These are phyloP conservation scores for Rattus norvegicus DNA, from an alignment of 2,113 vertebrate genomes.

Conservation along the genomic window GRCr8 NC_086020.1:63992501-63993000, in stretches of 20 bases:
- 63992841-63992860: constrained; percentile 49
- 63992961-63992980: constrained; percentile 66
- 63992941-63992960: constrained; percentile 61
- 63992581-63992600: constrained; percentile 50
- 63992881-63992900: constrained; percentile 55
- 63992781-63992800: neutral
- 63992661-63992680: neutral
- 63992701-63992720: constrained; percentile 1
- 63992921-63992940: constrained; percentile 63
- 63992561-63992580: constrained; percentile 59
- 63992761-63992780: neutral
- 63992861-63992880: neutral
- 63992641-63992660: neutral
- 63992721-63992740: neutral
- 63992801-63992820: constrained; percentile 22
- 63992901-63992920: constrained; percentile 49
- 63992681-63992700: neutral
- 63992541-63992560: constrained; percentile 60
- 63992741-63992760: neutral
- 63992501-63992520: constrained; percentile 79
- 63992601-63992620: constrained; percentile 23
- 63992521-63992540: constrained; percentile 72
- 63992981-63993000: constrained; percentile 44
- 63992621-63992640: constrained; percentile 37
- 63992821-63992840: neutral